Evolutionary conservation across 2,888 invertebrate genomes (phyloP).

Genomic region (Catonia carolina): DNA sequence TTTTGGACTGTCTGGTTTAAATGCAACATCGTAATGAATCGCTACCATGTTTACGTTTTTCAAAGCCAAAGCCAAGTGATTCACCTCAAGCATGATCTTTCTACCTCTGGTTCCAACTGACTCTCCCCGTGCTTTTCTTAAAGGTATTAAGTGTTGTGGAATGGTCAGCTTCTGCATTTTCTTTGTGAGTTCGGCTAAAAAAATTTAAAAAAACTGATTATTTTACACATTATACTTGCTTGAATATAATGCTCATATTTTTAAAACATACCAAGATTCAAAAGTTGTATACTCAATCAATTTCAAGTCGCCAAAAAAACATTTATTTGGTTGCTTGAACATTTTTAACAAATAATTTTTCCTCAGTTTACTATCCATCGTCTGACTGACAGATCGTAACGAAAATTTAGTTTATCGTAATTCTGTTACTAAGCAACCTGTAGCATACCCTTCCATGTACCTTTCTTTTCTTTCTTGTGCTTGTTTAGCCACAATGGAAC

Average conservation of each 20-base stretch:
- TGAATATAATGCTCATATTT: neutral
- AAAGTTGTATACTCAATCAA: neutral
- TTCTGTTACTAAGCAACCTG: too few relatives aligned
- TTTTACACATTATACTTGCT: neutral
- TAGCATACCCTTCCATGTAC: too few relatives aligned
- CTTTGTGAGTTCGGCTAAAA: neutral
- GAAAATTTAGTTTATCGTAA: too few relatives aligned
- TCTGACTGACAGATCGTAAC: too few relatives aligned
- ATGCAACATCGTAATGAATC: constrained; percentile 76
- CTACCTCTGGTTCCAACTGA: constrained; percentile 43
- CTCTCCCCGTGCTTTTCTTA: constrained; percentile 8
- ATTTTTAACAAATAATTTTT: too few relatives aligned
- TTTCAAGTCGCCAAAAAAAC: neutral
- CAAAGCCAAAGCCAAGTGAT: constrained; percentile 56
- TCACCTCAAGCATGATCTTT: constrained; percentile 49
- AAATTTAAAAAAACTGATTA: neutral
- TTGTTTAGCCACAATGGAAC: too few relatives aligned
- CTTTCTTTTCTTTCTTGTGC: too few relatives aligned
- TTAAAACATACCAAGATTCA: neutral
- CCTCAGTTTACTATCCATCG: too few relatives aligned
- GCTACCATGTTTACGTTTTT: constrained; percentile 44
- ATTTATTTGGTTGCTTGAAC: too few relatives aligned
- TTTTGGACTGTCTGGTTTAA: constrained; percentile 63
- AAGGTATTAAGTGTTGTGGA: neutral
- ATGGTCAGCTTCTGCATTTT: neutral